Evolutionary conservation across 2,888 invertebrate genomes (phyloP).

Genomic region (Agelastica alni): DNA sequence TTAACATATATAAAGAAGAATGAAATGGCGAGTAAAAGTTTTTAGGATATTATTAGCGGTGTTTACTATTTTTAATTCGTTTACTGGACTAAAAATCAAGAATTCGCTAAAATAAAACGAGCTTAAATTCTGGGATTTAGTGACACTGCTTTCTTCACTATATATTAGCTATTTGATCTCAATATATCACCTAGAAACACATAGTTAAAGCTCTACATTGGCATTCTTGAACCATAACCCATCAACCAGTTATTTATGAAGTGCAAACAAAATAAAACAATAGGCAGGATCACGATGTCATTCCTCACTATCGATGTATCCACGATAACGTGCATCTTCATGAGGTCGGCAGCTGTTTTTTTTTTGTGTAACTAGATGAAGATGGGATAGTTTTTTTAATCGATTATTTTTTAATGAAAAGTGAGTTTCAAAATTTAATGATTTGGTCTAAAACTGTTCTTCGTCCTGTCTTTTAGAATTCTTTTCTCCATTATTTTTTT

Average conservation of each 20-base stretch:
- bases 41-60: too few species aligned
- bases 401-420: background rate
- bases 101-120: too few species aligned
- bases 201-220: constrained; percentile 20
- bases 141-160: too few species aligned
- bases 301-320: constrained; percentile 47
- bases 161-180: too few species aligned
- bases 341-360: constrained; percentile 29
- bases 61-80: too few species aligned
- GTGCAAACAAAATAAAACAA: constrained; percentile 51
- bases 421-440: background rate
- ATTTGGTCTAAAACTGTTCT: too few species aligned
- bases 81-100: too few species aligned
- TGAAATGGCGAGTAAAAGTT: too few species aligned
- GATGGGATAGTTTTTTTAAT: background rate
- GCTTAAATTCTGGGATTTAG: too few species aligned
- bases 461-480: too few species aligned
- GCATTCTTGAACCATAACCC: constrained; percentile 39
- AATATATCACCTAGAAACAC: constrained; percentile 17
- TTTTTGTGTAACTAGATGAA: constrained; percentile 17
- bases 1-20: too few species aligned
- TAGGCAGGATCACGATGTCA: constrained; percentile 53
- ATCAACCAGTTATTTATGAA: constrained; percentile 54
- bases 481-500: too few species aligned
- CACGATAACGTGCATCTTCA: constrained; percentile 51